Evolutionary conservation across 1,140 invertebrate genomes (phyloP).

Genomic region (Polypedilum vanderplanki): DNA sequence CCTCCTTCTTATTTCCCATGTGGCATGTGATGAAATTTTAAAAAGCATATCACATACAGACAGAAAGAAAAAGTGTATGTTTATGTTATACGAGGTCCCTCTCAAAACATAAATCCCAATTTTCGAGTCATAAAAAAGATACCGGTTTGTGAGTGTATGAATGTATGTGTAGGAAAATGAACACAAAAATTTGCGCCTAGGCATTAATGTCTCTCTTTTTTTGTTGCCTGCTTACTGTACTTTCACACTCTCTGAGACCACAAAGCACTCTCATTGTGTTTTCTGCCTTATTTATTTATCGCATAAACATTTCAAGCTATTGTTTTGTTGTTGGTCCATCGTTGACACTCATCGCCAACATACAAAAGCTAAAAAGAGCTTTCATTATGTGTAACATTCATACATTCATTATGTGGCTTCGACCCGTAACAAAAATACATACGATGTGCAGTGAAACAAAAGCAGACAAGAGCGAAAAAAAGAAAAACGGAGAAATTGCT

Average conservation of each 20-base stretch:
- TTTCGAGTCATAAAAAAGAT: slow-evolving; percentile 19
- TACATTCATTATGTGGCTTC: not conserved
- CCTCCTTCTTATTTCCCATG: too few relatives aligned
- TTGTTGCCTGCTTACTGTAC: not conserved
- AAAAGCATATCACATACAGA: not conserved
- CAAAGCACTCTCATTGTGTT: not conserved
- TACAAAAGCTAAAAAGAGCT: too few relatives aligned
- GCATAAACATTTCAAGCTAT: not conserved
- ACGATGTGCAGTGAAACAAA: not conserved
- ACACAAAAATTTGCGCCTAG: not conserved
- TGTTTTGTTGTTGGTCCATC: not conserved
- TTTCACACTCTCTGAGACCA: not conserved
- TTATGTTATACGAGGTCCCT: not conserved
- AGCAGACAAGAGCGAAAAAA: not conserved
- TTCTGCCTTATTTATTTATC: not conserved
- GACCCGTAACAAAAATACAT: not conserved
- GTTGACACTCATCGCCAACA: not conserved
- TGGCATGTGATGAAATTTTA: too few relatives aligned
- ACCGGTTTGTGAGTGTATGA: not conserved
- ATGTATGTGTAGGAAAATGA: not conserved
- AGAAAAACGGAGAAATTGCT: not conserved
- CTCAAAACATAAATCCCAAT: not conserved
- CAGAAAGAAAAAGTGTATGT: not conserved
- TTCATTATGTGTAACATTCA: not conserved
- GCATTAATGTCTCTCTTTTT: slow-evolving; percentile 6